Base-by-base conservation (phyloP, 2,888 invertebrate genomes). In the Cartodere bifasciata region DNA sequence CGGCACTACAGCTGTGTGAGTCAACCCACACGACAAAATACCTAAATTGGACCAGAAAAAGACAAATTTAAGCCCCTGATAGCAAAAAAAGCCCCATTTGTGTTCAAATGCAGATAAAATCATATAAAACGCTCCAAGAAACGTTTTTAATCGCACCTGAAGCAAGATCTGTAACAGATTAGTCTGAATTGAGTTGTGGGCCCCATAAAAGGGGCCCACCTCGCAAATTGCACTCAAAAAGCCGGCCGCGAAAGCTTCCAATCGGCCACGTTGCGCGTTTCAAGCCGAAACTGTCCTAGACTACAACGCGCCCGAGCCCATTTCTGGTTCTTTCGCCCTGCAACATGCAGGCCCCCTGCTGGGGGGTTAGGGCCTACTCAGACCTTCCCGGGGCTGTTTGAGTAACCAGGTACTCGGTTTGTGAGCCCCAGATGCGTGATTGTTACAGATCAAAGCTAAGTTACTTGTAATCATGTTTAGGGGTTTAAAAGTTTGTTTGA, bases 1-100 rank as follows among this genome's bases (percentile, higher is more conserved):
- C 4, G 97, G 97, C 15, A 94, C 94, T 32, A 98, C 77, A 45
- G 86, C 83, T 17, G 91, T 91, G 65, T 92, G 92, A 21, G 92
- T 92, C 49, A 90, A 65, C 54, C 92, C 91, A 67, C 82, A 74
- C 4, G 66, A 65, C 16, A 66, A 43, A 43, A 82, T 44, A 42
- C 50, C 49, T 50, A 27, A 20, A 20, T 6, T 6, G 17, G 26
- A 26, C 2, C 2, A 11, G 5, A 23, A 9, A 15, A 2, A 7
- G 16, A 32, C 27, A 15, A n/a, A 16, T 21, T 21, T 12, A 14
- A 7, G 7, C 6, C 7, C 9, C 6, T 20, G n/a, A 20, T 7
- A 6, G 20, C 20, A 6, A 6, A 6, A 7, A 23, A 7, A 6
- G 14, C 15, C 13, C 11, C 27, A 27, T 27, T 13, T 27, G 10